Base-by-base conservation (phyloP, 2,797 vertebrate genomes). In the Enteromius viviparus region DNA sequence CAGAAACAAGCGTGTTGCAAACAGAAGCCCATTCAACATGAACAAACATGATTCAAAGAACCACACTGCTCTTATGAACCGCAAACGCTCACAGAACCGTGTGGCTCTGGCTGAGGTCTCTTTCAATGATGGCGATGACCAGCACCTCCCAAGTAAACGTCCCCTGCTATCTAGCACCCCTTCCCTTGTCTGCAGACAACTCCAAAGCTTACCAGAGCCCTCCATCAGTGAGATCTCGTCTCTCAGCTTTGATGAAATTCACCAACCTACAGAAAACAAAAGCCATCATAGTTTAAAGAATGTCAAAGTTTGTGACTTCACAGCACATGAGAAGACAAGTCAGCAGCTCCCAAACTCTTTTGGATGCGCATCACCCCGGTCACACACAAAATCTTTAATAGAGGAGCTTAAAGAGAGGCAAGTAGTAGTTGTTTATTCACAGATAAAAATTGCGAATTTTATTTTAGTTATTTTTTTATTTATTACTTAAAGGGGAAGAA, bases 341-440 rank as follows among this genome's bases (percentile, higher is more conserved):
- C 49, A 55, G 29, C 78, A 80, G 74, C 23, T 1, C 45, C 19
- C 7, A 49, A 69, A 29, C 1, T 37, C 29, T 82, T 83, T 82
- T 75, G 9, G 10, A 19, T 91, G 89, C 77, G 83, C 88, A 68
- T 91, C 91, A 0, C 87, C 89, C 17, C 40, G 69, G 15, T 88
- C 79, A 76, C 87, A 79, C 58, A 55, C 89, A 8, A 87, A 91
- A 37, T 89, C 87, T 89, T 65, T 91, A 17, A 68, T 70, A 0
- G 86, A 93, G 34, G 74, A 70, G 77, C 76, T 94, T 60, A 94
- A 92, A 78, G 76, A 91, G 51, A 86, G 85, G 69, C 92, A 91
- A 87, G 84, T 92, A 87, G 87, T 82, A 2, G 21, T 40, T 92
- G 89, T 82, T 82, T 60, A 0, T 91, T 93, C 86, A 81, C 47